Conservation (phyloP, 2,113 vertebrate species). For the Tetraodon nigroviridis region DNA sequence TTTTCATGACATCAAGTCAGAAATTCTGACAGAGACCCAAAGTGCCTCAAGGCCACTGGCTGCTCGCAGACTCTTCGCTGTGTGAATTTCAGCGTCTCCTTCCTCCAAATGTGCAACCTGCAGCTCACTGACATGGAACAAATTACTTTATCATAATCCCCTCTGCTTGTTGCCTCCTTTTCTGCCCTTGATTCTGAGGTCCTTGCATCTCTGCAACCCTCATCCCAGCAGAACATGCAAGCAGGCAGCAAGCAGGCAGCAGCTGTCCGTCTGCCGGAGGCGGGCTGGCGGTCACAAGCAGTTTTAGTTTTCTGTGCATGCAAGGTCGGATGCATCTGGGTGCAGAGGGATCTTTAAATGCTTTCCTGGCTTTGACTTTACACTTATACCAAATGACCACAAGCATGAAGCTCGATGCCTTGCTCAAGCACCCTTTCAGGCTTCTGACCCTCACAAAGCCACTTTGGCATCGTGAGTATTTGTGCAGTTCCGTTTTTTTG, state of each 20-base stretch:
- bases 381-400: too few species aligned
- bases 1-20: conserved; percentile 65
- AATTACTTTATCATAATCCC: conserved; percentile 64
- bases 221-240: conserved; percentile 8
- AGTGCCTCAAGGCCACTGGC: conserved; percentile 64
- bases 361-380: too few species aligned
- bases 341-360: too few species aligned
- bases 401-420: too few species aligned
- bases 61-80: conserved; percentile 50
- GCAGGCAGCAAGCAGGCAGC: conserved; percentile 52
- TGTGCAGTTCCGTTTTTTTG: too few species aligned
- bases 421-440: too few species aligned
- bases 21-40: conserved; percentile 61
- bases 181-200: conserved; percentile 42
- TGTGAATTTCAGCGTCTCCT: conserved; percentile 41
- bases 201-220: conserved; percentile 24
- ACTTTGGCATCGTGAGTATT: too few species aligned
- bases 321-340: too few species aligned
- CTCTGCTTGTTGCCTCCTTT: conserved; percentile 42
- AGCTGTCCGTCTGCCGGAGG: conserved; percentile 30
- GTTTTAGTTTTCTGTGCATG: too few species aligned
- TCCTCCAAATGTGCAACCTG: conserved; percentile 28
- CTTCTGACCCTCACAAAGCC: too few species aligned
- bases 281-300: background rate
- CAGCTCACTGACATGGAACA: conserved; percentile 55